Conservation (phyloP, 2,888 invertebrate genomes). For the Acanthopleura granulata region DNA sequence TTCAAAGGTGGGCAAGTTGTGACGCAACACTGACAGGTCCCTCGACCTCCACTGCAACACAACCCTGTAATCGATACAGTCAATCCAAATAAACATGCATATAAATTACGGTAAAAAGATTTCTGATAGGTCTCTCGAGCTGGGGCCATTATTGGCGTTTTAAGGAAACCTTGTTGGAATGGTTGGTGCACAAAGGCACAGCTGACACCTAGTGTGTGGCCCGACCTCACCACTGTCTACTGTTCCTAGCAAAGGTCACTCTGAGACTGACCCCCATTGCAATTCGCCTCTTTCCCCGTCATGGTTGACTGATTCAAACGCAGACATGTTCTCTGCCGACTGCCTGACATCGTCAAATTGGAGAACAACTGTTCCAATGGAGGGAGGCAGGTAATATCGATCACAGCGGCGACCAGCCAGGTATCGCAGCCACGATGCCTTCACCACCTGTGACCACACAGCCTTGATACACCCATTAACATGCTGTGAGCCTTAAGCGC, state of each 20-base stretch:
- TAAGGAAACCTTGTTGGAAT: slow-evolving; percentile 15
- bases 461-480: too few relatives aligned
- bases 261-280: neutral
- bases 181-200: neutral
- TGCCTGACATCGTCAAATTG: too few relatives aligned
- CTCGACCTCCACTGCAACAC: neutral
- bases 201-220: slow-evolving; percentile 15
- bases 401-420: too few relatives aligned
- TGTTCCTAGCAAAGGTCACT: neutral
- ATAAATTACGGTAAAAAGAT: slow-evolving; percentile 9
- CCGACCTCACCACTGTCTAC: neutral
- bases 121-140: neutral
- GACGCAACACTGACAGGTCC: neutral
- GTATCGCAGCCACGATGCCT: too few relatives aligned
- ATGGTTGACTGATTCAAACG: too few relatives aligned
- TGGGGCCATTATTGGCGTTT: neutral
- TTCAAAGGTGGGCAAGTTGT: neutral
- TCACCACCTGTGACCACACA: too few relatives aligned
- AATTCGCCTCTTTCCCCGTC: too few relatives aligned
- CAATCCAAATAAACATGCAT: slow-evolving; percentile 16
- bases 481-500: too few relatives aligned
- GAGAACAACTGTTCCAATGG: too few relatives aligned
- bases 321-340: too few relatives aligned
- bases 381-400: too few relatives aligned
- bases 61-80: slow-evolving; percentile 9